A percentile compares a stretch with the other conserved stretches of the same genome.
Evolutionary conservation across 2,888 invertebrate species (phyloP).

Genomic region (Danaus chrysippus): DNA sequence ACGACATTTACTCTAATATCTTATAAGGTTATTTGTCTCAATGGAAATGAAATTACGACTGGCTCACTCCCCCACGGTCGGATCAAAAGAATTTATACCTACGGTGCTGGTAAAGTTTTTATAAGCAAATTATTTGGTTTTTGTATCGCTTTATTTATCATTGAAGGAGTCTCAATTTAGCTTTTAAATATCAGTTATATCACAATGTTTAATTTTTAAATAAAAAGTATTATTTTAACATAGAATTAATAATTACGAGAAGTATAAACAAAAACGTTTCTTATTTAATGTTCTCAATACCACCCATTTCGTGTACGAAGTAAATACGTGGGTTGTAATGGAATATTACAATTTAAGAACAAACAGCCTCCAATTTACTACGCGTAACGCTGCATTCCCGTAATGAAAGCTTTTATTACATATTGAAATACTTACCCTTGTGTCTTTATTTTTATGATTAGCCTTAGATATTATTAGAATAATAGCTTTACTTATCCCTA

Average conservation of each 20-base stretch:
- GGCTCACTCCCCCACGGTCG: constrained; percentile 49
- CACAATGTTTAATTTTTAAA: neutral
- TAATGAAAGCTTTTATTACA: constrained; percentile 43
- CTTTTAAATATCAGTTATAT: neutral
- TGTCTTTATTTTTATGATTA: constrained; percentile 35
- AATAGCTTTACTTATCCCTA: constrained; percentile 15
- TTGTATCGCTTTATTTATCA: constrained; percentile 23
- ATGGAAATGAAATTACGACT: constrained; percentile 73
- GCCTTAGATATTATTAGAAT: too few species aligned
- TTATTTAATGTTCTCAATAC: constrained; percentile 4
- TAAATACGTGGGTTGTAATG: constrained; percentile 28
- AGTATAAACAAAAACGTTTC: too few species aligned
- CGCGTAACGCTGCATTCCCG: constrained; percentile 37
- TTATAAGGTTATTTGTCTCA: constrained; percentile 76
- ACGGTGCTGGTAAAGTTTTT: constrained; percentile 59
- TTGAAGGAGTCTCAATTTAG: neutral
- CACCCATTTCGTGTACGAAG: neutral
- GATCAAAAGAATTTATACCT: constrained; percentile 63
- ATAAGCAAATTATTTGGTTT: constrained; percentile 53
- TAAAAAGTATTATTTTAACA: neutral
- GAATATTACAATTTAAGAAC: constrained; percentile 34
- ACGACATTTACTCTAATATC: constrained; percentile 44
- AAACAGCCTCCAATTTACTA: constrained; percentile 36
- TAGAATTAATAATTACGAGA: neutral
- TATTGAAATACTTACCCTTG: constrained; percentile 34